Percentiles rank a stretch among this genome's conserved stretches.
phyloP scores from a whole-genome alignment of 2,888 invertebrate species.

The Halictus ligatus region DNA sequence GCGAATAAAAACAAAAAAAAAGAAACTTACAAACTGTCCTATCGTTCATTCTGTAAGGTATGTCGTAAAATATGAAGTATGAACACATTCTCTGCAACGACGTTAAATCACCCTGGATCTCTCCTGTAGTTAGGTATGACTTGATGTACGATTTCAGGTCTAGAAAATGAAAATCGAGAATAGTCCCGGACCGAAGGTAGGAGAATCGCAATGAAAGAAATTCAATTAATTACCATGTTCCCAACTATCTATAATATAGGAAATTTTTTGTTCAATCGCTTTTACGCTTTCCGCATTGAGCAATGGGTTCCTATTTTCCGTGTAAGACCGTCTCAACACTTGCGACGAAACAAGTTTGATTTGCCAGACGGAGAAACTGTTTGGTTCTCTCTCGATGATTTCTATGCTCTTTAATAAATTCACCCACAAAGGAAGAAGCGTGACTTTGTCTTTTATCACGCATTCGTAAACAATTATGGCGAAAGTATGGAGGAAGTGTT shows the following conservation, averaged over 20 bases:
- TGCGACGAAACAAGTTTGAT: constrained; percentile 89
- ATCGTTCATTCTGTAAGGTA: constrained; percentile 84
- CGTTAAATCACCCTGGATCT: constrained; percentile 82
- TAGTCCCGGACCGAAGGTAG: background rate
- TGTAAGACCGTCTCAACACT: constrained; percentile 84
- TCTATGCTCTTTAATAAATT: constrained; percentile 86
- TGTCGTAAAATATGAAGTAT: constrained; percentile 87
- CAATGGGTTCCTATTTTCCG: constrained; percentile 83
- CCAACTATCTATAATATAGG: constrained; percentile 86
- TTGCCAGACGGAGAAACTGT: constrained; percentile 89
- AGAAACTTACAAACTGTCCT: constrained; percentile 72
- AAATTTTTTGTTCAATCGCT: constrained; percentile 87
- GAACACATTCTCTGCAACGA: constrained; percentile 85
- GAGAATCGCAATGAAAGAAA: constrained; percentile 15
- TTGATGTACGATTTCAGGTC: constrained; percentile 84
- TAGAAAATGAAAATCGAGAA: constrained; percentile 59
- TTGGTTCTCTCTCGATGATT: constrained; percentile 85
- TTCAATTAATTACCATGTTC: constrained; percentile 83
- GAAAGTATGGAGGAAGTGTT: constrained; percentile 78
- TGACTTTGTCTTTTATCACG: constrained; percentile 91
- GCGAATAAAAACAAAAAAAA: constrained; percentile 10
- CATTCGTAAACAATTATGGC: constrained; percentile 90
- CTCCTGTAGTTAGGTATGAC: constrained; percentile 85
- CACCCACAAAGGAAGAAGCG: constrained; percentile 90
- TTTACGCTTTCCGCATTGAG: constrained; percentile 87